phyloP scores from a whole-genome alignment of 2,797 vertebrate species.

The Rhinogobio ventralis region DNA sequence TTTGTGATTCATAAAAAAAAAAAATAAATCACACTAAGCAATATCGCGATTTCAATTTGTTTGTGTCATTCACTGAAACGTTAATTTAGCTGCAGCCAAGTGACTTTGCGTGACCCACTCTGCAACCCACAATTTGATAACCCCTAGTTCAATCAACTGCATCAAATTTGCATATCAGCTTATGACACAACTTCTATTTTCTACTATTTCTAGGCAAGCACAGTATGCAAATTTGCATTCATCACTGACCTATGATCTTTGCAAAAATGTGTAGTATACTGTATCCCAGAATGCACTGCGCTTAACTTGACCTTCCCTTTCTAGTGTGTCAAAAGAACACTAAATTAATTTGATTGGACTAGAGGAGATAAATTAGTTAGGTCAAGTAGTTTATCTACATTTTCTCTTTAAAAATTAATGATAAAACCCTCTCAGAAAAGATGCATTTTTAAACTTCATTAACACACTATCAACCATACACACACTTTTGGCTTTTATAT shows the following conservation, averaged over 20 bases:
- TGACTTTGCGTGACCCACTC: no score
- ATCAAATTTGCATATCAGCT: conserved; percentile 1
- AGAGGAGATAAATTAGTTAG: not conserved
- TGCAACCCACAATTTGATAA: no score
- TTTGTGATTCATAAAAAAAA: no score
- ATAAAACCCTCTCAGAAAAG: not conserved
- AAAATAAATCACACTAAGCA: no score
- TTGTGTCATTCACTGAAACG: no score
- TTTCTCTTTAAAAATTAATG: not conserved
- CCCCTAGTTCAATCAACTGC: not conserved
- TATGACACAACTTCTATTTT: not conserved
- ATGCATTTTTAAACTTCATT: not conserved
- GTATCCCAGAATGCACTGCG: not conserved
- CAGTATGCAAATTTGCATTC: not conserved
- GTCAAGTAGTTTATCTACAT: not conserved
- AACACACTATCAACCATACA: not conserved
- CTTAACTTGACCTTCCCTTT: not conserved
- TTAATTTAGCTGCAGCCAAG: no score
- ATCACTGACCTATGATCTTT: not conserved
- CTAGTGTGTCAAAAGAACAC: conserved; percentile 1
- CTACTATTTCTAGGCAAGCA: not conserved
- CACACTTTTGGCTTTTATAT: not conserved
- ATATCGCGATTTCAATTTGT: no score
- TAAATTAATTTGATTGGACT: not conserved
- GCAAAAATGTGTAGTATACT: not conserved